These are phyloP conservation scores for Neolamprologus brichardi DNA, from an alignment of 2,113 vertebrate genomes.

Conservation along the genomic window DNA sequence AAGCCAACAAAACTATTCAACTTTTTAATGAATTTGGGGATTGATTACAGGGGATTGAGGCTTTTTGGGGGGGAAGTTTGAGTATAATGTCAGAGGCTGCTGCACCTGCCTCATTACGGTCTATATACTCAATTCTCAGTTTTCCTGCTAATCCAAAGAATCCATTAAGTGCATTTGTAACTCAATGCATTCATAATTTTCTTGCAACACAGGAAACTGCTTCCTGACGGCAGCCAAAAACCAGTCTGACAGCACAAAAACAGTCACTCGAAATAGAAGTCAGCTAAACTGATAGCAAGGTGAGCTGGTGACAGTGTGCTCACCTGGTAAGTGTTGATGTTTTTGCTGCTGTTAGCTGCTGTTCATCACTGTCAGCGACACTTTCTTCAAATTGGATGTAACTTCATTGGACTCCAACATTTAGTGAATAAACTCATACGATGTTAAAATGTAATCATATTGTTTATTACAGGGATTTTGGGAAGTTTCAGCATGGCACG, in stretches of 20 bases:
- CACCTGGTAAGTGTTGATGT: background rate
- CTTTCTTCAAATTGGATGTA: background rate
- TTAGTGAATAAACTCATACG: background rate
- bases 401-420: background rate
- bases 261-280: background rate
- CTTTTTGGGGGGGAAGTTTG: rapidly evolving
- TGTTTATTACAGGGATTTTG: background rate
- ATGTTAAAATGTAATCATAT: background rate
- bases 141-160: background rate
- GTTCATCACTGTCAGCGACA: background rate
- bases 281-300: background rate
- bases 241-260: background rate
- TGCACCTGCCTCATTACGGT: background rate
- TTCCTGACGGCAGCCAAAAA: background rate
- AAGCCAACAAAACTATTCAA: background rate
- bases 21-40: background rate
- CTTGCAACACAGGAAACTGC: background rate
- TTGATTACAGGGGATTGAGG: background rate
- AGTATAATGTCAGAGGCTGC: background rate
- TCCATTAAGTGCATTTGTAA: background rate
- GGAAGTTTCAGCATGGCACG: background rate
- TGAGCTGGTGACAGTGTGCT: background rate
- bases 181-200: background rate
- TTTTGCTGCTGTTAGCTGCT: background rate
- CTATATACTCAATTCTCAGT: background rate